phyloP scores from a whole-genome alignment of 1,140 invertebrate genomes.

The Neotoxoptera formosana region DNA sequence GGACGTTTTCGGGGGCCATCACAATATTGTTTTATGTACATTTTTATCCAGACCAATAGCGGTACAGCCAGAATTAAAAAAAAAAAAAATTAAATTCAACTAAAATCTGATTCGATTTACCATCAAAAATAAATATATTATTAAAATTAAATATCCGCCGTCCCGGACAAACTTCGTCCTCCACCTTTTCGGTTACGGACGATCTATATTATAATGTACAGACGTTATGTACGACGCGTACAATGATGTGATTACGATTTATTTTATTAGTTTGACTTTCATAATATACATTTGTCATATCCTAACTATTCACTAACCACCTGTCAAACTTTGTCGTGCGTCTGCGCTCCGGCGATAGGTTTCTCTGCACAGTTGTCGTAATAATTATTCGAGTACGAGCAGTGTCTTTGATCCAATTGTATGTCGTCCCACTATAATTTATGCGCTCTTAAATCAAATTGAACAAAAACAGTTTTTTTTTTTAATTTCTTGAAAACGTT shows the following conservation, averaged over 20 bases:
- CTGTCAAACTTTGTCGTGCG: neutral
- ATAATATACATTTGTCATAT: constrained; percentile 10
- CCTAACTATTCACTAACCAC: neutral
- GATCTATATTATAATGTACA: too few relatives aligned
- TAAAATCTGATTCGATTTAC: too few relatives aligned
- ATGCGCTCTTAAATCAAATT: neutral
- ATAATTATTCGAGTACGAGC: constrained; percentile 15
- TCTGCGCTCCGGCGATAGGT: neutral
- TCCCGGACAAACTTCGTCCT: too few relatives aligned
- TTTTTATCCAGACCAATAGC: too few relatives aligned
- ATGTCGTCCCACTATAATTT: neutral
- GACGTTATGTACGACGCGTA: neutral
- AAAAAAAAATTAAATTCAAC: too few relatives aligned
- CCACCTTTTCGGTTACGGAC: too few relatives aligned
- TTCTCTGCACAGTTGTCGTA: neutral
- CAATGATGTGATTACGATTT: neutral
- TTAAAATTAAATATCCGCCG: too few relatives aligned
- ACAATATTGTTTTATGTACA: too few relatives aligned
- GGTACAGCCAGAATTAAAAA: too few relatives aligned
- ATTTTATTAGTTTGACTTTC: neutral
- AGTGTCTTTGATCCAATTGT: neutral
- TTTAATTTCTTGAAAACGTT: neutral
- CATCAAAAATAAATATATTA: too few relatives aligned
- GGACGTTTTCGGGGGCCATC: too few relatives aligned
- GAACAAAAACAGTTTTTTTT: neutral